These are phyloP conservation scores for Contarinia nasturtii DNA, from an alignment of 1,140 invertebrate species.

Conservation along the genomic window DNA sequence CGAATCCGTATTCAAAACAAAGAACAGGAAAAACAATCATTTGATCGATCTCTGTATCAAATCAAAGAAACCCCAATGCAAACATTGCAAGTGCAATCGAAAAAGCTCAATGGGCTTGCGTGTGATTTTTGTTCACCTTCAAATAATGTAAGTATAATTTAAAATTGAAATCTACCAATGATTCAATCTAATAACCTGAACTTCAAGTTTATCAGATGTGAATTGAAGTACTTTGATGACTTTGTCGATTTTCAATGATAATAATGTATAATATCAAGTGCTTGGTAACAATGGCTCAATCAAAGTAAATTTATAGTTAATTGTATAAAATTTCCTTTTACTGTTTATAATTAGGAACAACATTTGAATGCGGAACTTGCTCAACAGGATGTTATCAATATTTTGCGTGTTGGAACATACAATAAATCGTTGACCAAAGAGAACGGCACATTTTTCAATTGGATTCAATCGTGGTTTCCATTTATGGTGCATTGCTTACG, in stretches of 20 bases:
- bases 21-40: not conserved
- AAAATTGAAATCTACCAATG: not conserved
- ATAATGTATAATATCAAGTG: not conserved
- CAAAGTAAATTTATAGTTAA: too few species aligned
- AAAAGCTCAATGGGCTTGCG: not conserved
- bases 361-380: not conserved
- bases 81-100: not conserved
- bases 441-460: constrained; percentile 13
- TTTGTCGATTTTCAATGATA: not conserved
- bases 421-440: constrained; percentile 15
- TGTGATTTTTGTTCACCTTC: not conserved
- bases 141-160: not conserved
- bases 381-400: constrained; percentile 8
- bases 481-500: constrained; percentile 25
- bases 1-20: not conserved
- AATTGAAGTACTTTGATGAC: not conserved
- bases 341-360: not conserved
- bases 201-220: not conserved
- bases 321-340: not conserved
- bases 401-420: constrained; percentile 18
- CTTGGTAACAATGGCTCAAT: not conserved
- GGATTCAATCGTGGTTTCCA: constrained; percentile 17
- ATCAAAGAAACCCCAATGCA: not conserved
- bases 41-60: not conserved
- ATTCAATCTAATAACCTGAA: not conserved